Evolutionary conservation across 2,888 invertebrate species (phyloP).

Genomic region (Calameuta filiformis): DNA sequence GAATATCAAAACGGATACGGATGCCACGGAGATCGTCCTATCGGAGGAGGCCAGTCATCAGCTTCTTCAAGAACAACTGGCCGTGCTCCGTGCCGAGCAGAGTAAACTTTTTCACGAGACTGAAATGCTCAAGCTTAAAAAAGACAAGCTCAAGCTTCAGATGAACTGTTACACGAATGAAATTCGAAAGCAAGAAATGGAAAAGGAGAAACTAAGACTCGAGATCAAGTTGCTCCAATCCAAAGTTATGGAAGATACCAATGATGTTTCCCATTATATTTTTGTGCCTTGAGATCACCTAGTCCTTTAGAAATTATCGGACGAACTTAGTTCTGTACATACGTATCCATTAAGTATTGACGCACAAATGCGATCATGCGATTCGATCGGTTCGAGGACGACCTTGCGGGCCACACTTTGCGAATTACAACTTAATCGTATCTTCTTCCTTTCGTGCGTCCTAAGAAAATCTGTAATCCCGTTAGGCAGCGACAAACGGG

Average conservation of each 20-base stretch:
- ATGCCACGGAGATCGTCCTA: conserved; percentile 42
- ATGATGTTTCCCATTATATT: conserved; percentile 60
- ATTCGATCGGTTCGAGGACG: background rate
- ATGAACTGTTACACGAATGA: conserved; percentile 54
- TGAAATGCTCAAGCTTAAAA: conserved; percentile 58
- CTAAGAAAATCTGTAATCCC: background rate
- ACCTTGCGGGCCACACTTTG: background rate
- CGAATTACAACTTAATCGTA: background rate
- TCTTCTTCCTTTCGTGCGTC: background rate
- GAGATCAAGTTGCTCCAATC: conserved; percentile 59
- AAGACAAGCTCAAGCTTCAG: conserved; percentile 66
- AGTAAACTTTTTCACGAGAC: conserved; percentile 57
- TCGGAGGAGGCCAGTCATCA: conserved; percentile 54
- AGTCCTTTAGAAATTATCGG: background rate
- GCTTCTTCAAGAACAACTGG: conserved; percentile 56
- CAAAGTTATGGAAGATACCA: conserved; percentile 57
- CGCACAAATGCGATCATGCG: background rate
- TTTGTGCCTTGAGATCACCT: conserved; percentile 52
- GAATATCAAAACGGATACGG: conserved; percentile 1
- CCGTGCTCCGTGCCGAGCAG: conserved; percentile 57
- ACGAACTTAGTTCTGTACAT: background rate
- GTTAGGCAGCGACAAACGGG: background rate
- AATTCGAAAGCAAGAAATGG: conserved; percentile 56
- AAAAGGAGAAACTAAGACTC: conserved; percentile 56
- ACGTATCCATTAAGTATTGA: background rate